Conservation (phyloP, 1,140 invertebrate genomes). For the Diplogasteroides magnus region DNA sequence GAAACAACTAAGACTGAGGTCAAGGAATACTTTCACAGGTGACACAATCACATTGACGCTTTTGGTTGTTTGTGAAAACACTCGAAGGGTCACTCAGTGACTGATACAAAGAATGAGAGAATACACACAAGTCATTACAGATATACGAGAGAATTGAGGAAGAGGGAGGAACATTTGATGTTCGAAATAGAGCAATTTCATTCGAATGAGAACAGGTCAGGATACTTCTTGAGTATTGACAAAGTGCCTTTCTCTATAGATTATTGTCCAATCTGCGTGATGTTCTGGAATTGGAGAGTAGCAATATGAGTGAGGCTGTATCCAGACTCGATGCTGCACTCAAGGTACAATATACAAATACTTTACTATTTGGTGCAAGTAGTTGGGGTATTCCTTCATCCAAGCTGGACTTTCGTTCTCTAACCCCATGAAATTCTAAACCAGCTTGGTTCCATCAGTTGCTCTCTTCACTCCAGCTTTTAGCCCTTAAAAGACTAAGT, state of each 20-base stretch:
- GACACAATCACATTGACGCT: background rate
- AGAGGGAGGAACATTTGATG: slow-evolving; percentile 47
- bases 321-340: slow-evolving; percentile 29
- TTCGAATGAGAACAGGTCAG: slow-evolving; percentile 44
- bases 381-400: too few relatives aligned
- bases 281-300: slow-evolving; percentile 34
- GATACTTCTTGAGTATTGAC: slow-evolving; percentile 14
- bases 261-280: slow-evolving; percentile 35
- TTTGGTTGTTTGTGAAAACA: background rate
- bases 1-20: slow-evolving; percentile 54
- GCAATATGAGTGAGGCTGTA: slow-evolving; percentile 37
- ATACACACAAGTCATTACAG: too few relatives aligned
- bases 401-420: too few relatives aligned
- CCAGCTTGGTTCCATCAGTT: too few relatives aligned
- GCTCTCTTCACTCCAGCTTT: too few relatives aligned
- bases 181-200: slow-evolving; percentile 51
- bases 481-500: too few relatives aligned
- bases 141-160: slow-evolving; percentile 45
- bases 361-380: too few relatives aligned
- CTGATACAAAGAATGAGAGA: too few relatives aligned
- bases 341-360: too few relatives aligned
- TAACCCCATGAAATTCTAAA: too few relatives aligned
- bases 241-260: background rate
- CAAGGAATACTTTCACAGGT: slow-evolving; percentile 48
- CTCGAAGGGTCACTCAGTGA: background rate